These are phyloP conservation scores for Cosmorhoe ocellata DNA, from an alignment of 2,888 invertebrate species.

Conservation along the genomic window DNA sequence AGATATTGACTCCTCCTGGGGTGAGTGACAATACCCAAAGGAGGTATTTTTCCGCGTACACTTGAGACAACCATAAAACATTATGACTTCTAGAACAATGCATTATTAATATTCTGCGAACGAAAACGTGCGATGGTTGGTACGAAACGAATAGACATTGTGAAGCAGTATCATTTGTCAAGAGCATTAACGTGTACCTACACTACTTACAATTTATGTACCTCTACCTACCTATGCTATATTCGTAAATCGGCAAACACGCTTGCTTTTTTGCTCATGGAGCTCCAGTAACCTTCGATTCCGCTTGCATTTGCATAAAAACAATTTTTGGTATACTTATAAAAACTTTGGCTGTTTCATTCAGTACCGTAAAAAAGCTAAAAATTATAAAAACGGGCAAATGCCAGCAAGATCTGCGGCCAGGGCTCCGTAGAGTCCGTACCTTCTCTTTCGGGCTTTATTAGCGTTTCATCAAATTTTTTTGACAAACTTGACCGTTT, in stretches of 20 bases:
- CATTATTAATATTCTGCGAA: slow-evolving; percentile 35
- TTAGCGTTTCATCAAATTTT: too few relatives aligned
- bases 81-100: slow-evolving; percentile 28
- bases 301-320: slow-evolving; percentile 1
- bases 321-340: neutral
- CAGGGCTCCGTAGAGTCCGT: too few relatives aligned
- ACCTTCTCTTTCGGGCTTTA: too few relatives aligned
- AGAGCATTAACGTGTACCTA: slow-evolving; percentile 1
- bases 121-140: slow-evolving; percentile 19
- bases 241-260: neutral
- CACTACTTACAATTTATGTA: neutral
- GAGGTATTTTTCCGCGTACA: slow-evolving; percentile 17
- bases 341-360: too few relatives aligned
- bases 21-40: slow-evolving; percentile 45
- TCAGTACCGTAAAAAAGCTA: too few relatives aligned
- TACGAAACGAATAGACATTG: slow-evolving; percentile 7
- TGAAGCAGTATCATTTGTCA: slow-evolving; percentile 21
- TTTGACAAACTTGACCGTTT: too few relatives aligned
- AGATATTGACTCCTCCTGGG: slow-evolving; percentile 76
- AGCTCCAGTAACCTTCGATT: slow-evolving; percentile 5
- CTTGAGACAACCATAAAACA: slow-evolving; percentile 21
- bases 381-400: too few relatives aligned
- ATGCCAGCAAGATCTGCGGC: too few relatives aligned
- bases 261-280: slow-evolving; percentile 17
- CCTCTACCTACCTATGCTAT: neutral